A percentile compares a stretch with the other conserved stretches of the same genome.
Conservation (phyloP, 2,888 invertebrate genomes). For the Creontiades dilutus region DNA sequence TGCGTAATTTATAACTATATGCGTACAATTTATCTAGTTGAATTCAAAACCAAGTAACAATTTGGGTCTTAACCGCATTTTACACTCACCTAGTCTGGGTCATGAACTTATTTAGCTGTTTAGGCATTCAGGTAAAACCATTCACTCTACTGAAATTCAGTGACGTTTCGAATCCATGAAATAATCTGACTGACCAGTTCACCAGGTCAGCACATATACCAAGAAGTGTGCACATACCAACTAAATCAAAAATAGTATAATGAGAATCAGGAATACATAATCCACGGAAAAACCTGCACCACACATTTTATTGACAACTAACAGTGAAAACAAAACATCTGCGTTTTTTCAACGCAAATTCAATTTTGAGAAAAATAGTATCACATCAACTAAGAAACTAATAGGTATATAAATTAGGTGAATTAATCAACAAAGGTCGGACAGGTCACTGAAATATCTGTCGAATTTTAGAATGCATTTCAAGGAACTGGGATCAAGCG, state of each 20-base stretch:
- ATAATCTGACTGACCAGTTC: too few species aligned
- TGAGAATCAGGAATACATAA: background rate
- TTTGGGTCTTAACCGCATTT: too few species aligned
- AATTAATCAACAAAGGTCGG: background rate
- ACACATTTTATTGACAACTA: slow-evolving; percentile 54
- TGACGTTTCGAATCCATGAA: too few species aligned
- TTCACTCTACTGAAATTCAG: too few species aligned
- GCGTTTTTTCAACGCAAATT: slow-evolving; percentile 24
- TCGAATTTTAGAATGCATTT: background rate
- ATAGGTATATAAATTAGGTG: slow-evolving; percentile 28
- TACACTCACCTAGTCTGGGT: too few species aligned
- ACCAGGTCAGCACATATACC: too few species aligned
- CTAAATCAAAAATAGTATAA: background rate
- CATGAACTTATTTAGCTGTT: too few species aligned
- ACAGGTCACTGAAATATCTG: background rate
- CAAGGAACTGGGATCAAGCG: background rate
- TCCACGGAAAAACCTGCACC: slow-evolving; percentile 40
- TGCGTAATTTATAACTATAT: too few species aligned
- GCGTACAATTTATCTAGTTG: too few species aligned
- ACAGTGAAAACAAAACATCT: slow-evolving; percentile 26
- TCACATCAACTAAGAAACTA: slow-evolving; percentile 43
- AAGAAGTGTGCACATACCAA: background rate
- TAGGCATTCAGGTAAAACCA: too few species aligned
- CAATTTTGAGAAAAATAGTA: slow-evolving; percentile 15
- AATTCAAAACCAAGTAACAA: too few species aligned